phyloP scores from a whole-genome alignment of 2,888 invertebrate genomes.

The Acleris cristana region DNA sequence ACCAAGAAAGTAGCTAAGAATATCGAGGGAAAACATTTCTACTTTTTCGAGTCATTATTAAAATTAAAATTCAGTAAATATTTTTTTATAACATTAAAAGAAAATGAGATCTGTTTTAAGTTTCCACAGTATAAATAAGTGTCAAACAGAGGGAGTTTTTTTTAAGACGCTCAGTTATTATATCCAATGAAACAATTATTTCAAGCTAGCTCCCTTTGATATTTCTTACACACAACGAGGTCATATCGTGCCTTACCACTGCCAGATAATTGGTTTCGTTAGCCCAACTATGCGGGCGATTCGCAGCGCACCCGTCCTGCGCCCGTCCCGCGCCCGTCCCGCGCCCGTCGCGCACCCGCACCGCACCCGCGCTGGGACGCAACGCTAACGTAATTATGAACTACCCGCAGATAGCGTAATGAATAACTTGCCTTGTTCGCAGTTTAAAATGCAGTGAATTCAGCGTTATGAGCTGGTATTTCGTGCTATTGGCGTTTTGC shows the following conservation, averaged over 20 bases:
- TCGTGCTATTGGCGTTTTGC: not conserved
- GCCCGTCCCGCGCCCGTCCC: slow-evolving; percentile 1
- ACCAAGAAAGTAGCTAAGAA: too few relatives aligned
- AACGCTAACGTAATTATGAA: slow-evolving; percentile 64
- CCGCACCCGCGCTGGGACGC: slow-evolving; percentile 19
- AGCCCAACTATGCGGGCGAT: slow-evolving; percentile 54
- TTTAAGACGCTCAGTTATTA: too few relatives aligned
- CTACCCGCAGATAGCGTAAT: slow-evolving; percentile 50
- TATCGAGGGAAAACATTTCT: too few relatives aligned
- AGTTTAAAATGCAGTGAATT: slow-evolving; percentile 50
- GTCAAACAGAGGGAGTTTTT: too few relatives aligned
- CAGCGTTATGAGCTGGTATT: not conserved
- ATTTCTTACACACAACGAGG: slow-evolving; percentile 5
- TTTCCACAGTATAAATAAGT: too few relatives aligned
- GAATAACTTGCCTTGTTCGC: slow-evolving; percentile 54
- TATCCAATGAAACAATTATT: not conserved
- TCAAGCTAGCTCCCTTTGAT: not conserved
- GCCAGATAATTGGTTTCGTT: slow-evolving; percentile 73
- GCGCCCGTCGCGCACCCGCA: slow-evolving; percentile 3
- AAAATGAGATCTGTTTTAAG: too few relatives aligned
- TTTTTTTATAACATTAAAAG: too few relatives aligned
- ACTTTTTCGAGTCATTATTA: too few relatives aligned
- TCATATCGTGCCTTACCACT: slow-evolving; percentile 19
- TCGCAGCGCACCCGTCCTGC: slow-evolving; percentile 36
- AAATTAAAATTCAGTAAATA: too few relatives aligned